Base-by-base conservation (phyloP, 2,888 invertebrate species). In the Alcis repandata region DNA sequence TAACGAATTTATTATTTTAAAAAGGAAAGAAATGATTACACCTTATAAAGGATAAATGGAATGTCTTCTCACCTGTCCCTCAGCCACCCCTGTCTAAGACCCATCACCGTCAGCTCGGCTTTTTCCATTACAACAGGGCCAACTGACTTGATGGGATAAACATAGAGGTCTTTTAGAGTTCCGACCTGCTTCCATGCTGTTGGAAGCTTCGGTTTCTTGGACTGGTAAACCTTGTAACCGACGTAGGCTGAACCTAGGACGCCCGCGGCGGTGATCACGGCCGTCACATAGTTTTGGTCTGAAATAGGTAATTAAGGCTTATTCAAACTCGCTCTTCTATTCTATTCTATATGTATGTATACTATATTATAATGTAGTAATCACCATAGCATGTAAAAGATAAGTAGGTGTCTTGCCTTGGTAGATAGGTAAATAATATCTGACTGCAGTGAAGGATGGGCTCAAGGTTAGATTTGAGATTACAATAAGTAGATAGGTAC, bases 81-180 rank as follows among this genome's bases (percentile, higher is more conserved):
- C 10, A 95, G 77, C 93, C 94, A 93, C 3, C 93, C 94, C 54
- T 89, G 87, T 74, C 87, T 91, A 20, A 95, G 76, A 0, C 95
- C 95, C 19, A 95, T 74, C n/a, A 80, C 72, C 0, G 94, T 89
- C 74, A 94, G 94, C 72, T 94, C 94, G 67, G 94, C 93, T n/a
- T 85, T 83, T 40, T 86, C 90, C 63, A 94, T 66, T 1, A 90
- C 77, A 22, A 95, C 76, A 0, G 93, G 83, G 0, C 93, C 95
- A 60, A 95, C 94, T 0, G 95, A 95, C 80, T 95, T 95, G 13
- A 95, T 88, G 0, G 95, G 95, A 74, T 94, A 95, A 7, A 91
- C 86, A 63, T 93, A 87, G 4, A 95, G 77, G 48, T 94, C 90
- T 70, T 91, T 92, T 4, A 95, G 80, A 59, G 93, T 93, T 0